A percentile compares a stretch with the other conserved stretches of the same genome.
phyloP scores from a whole-genome alignment of 2,797 vertebrate genomes.

The Fringilla coelebs region DNA sequence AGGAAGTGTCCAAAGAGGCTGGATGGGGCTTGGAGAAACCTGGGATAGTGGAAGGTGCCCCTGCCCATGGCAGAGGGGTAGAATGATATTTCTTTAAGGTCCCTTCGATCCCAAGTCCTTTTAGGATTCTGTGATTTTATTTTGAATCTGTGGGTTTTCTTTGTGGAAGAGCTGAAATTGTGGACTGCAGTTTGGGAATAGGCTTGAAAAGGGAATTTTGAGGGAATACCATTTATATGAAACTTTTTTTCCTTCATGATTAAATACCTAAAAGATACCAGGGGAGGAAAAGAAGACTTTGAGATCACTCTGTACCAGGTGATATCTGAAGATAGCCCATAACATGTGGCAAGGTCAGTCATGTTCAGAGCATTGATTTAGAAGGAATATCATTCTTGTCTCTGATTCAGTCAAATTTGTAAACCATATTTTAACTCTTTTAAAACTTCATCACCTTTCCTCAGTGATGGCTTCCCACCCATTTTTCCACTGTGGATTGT shows the following conservation, averaged over 20 bases:
- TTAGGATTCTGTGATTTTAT: background rate
- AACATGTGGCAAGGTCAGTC: background rate
- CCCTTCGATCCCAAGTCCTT: background rate
- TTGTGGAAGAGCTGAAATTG: background rate
- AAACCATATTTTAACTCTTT: background rate
- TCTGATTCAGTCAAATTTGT: background rate
- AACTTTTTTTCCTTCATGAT: background rate
- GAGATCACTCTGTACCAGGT: background rate
- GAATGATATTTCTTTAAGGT: background rate
- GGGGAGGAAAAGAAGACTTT: background rate
- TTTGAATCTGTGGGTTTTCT: background rate
- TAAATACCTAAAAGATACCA: background rate
- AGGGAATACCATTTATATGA: background rate
- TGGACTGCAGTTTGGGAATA: background rate
- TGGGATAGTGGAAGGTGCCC: accelerated
- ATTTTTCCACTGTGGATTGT: background rate
- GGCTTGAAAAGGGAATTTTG: background rate
- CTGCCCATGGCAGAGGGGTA: accelerated
- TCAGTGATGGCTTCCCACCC: background rate
- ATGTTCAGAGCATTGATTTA: background rate
- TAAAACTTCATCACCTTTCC: background rate
- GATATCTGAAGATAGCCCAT: background rate
- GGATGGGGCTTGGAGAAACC: accelerated
- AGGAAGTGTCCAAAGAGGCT: background rate
- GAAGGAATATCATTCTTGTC: background rate